These are phyloP conservation scores for Variabilichromis moorii DNA, from an alignment of 2,113 vertebrate genomes.

Conservation along the genomic window DNA sequence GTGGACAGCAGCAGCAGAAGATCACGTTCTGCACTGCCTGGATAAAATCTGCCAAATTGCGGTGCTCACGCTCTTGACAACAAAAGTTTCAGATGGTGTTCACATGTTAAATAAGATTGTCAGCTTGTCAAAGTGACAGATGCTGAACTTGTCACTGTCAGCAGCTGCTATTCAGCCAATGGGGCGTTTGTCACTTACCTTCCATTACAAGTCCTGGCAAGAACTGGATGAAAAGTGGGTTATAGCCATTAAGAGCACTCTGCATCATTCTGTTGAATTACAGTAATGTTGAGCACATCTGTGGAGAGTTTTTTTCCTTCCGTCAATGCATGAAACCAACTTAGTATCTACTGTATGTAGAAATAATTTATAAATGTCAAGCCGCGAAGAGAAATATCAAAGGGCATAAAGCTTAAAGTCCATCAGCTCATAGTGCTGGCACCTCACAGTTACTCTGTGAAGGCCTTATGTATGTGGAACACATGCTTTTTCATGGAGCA, in stretches of 20 bases:
- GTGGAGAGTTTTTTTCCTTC: neutral
- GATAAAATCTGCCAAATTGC: neutral
- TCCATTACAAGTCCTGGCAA: neutral
- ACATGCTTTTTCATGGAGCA: neutral
- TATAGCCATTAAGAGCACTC: neutral
- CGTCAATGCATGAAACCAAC: neutral
- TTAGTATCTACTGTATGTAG: neutral
- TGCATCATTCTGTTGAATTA: neutral
- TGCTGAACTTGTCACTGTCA: neutral
- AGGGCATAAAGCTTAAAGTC: neutral
- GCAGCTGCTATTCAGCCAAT: neutral
- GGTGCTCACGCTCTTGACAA: neutral
- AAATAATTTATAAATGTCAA: neutral
- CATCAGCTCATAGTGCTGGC: neutral
- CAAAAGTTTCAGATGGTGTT: neutral
- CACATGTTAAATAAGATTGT: neutral
- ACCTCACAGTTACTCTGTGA: neutral
- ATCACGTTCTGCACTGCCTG: neutral
- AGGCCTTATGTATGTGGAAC: neutral
- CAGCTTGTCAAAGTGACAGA: neutral
- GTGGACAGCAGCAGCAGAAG: neutral
- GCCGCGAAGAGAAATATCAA: neutral
- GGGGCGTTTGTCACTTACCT: neutral
- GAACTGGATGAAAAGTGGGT: neutral
- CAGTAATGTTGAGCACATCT: neutral